These are phyloP conservation scores for Drosophila siamana DNA, from an alignment of 2,888 invertebrate species.

Conservation along the genomic window DNA sequence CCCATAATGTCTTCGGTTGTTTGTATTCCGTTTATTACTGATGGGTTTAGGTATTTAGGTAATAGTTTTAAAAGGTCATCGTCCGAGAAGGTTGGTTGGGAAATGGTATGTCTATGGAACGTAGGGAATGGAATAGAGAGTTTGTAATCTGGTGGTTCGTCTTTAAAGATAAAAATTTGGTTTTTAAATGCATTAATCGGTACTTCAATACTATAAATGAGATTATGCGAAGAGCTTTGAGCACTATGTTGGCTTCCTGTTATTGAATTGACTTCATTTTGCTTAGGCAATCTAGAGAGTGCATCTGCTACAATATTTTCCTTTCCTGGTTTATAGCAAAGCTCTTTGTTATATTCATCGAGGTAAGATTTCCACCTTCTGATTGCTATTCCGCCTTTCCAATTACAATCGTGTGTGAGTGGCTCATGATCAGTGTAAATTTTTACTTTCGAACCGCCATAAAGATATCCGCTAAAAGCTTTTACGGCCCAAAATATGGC, in stretches of 20 bases:
- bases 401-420: conserved; percentile 13
- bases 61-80: conserved; percentile 13
- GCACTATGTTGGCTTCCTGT: conserved; percentile 15
- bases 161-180: neutral
- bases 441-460: conserved; percentile 19
- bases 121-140: conserved; percentile 10
- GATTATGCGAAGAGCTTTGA: conserved; percentile 1
- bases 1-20: conserved; percentile 32
- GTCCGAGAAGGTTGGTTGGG: conserved; percentile 17
- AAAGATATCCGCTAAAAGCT: conserved; percentile 6
- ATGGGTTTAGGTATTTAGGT: too few relatives aligned
- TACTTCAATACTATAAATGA: neutral
- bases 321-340: conserved; percentile 22
- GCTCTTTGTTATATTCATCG: conserved; percentile 21
- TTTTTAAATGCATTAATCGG: conserved; percentile 8
- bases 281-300: conserved; percentile 1
- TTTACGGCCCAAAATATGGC: conserved; percentile 18
- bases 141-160: conserved; percentile 7
- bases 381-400: conserved; percentile 12
- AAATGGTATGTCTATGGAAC: conserved; percentile 17
- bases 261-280: conserved; percentile 5
- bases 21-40: conserved; percentile 25
- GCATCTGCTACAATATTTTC: conserved; percentile 10
- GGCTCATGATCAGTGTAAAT: conserved; percentile 34
- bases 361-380: conserved; percentile 19